These are phyloP conservation scores for Antheraea mylitta DNA, from an alignment of 1,140 invertebrate genomes.

Conservation along the genomic window DNA sequence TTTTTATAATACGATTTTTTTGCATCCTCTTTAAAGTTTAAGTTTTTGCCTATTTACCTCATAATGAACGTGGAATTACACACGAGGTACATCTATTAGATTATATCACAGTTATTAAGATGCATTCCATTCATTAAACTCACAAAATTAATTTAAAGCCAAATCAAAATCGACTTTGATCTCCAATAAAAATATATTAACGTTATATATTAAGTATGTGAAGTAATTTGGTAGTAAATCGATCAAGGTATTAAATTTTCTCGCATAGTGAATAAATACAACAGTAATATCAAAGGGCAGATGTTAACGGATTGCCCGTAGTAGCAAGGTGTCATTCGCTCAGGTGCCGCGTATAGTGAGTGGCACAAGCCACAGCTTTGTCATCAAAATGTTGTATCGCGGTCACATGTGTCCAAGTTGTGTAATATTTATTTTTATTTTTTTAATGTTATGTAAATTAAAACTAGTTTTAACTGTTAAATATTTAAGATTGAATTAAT, in stretches of 20 bases:
- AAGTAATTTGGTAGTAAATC: slow-evolving; percentile 6
- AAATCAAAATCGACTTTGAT: not conserved
- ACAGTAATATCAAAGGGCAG: slow-evolving; percentile 35
- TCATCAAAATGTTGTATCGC: slow-evolving; percentile 34
- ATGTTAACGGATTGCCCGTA: slow-evolving; percentile 61
- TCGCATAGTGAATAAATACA: slow-evolving; percentile 9
- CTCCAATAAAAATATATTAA: slow-evolving; percentile 5
- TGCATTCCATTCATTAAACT: too few species aligned
- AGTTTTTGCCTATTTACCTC: too few species aligned
- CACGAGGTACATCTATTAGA: too few species aligned
- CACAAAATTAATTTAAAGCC: not conserved
- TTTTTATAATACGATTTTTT: too few species aligned
- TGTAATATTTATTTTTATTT: slow-evolving; percentile 3
- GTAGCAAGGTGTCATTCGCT: slow-evolving; percentile 60
- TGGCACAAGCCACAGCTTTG: slow-evolving; percentile 65
- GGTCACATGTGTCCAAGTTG: slow-evolving; percentile 1
- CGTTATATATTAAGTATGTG: not conserved
- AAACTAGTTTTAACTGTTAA: not conserved
- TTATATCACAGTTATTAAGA: too few species aligned
- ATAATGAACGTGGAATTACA: too few species aligned
- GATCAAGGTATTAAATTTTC: slow-evolving; percentile 1
- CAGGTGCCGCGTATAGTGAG: slow-evolving; percentile 54
- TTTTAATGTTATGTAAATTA: not conserved
- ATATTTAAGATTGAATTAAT: not conserved
- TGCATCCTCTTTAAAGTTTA: too few species aligned